Conservation (phyloP, 92 coral and sea anemone genomes). For the Epizoanthus stellaris region DNA sequence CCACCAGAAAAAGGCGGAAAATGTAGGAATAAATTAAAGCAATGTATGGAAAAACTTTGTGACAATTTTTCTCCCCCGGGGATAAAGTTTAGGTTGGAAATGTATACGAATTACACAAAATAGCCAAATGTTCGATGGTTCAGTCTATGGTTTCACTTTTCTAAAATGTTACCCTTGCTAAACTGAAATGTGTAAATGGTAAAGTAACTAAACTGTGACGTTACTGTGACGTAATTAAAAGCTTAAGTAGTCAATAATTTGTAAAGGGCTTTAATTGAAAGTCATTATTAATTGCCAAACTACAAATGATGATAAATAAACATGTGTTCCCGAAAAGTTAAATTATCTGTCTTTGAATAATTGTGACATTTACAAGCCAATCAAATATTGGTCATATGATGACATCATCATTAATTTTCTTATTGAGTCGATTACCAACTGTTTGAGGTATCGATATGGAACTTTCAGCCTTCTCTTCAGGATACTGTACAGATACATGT, state of each 20-base stretch:
- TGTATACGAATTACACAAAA: background rate
- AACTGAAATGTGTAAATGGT: background rate
- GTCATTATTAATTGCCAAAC: background rate
- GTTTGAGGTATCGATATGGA: background rate
- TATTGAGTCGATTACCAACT: background rate
- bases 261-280: background rate
- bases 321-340: background rate
- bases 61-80: background rate
- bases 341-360: too few relatives aligned
- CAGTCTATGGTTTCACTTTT: background rate
- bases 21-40: background rate
- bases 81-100: background rate
- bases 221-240: too few relatives aligned
- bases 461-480: background rate
- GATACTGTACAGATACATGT: background rate
- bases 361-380: too few relatives aligned
- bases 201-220: too few relatives aligned
- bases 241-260: background rate
- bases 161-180: background rate
- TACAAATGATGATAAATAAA: background rate
- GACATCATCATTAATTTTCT: background rate
- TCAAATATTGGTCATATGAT: too few relatives aligned
- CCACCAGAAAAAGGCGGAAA: background rate
- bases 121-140: background rate
- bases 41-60: too few relatives aligned